Evolutionary conservation across 2,113 vertebrate species (phyloP), one percentile per base, ranked within the genome.

Genomic region (Dicaeum eximium): DNA sequence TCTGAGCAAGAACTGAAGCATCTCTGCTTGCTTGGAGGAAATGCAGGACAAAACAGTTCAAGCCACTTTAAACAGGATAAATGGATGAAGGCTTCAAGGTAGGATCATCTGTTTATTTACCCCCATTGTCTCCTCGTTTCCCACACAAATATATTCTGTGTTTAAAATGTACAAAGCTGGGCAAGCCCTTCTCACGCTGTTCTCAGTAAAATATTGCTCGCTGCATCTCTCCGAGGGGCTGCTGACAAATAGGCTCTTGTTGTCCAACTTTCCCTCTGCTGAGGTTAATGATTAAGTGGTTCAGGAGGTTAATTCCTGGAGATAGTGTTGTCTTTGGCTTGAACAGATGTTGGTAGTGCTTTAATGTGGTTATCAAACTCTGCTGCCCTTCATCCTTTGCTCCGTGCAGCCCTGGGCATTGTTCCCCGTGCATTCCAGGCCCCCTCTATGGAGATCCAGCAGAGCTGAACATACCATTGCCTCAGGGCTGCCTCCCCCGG

Each of bases 311-410:
- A 99, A 99, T 98, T 98, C 98, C 98, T 98, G 96, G 97, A 98
- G 98, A 98, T 99, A 98, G 98, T 97, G 97, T 98, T 99, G 99
- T 99, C 98, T 99, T 98, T 98, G 96, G 98, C 98, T 96, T 96
- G 97, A 99, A 99, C 99, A 99, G 99, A 99, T 99, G 99, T 99
- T 99, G 98, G 98, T 98, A 97, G 98, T 97, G 98, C 98, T 99
- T 99, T 99, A 99, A 99, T 99, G 98, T 98, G 98, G 99, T 99
- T 99, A 99, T 99, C 99, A 99, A 98, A 99, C 98, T 98, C 97
- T 89, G 98, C 98, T 98, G 98, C 98, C 98, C 98, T 98, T 98
- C 97, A 98, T 98, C 98, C 98, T 98, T 98, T 96, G 92, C 98
- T 98, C 98, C 94, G 88, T 79, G 95, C 92, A 90, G 95, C 94